Conservation (phyloP, 2,888 invertebrate genomes). For the Archips xylosteana region DNA sequence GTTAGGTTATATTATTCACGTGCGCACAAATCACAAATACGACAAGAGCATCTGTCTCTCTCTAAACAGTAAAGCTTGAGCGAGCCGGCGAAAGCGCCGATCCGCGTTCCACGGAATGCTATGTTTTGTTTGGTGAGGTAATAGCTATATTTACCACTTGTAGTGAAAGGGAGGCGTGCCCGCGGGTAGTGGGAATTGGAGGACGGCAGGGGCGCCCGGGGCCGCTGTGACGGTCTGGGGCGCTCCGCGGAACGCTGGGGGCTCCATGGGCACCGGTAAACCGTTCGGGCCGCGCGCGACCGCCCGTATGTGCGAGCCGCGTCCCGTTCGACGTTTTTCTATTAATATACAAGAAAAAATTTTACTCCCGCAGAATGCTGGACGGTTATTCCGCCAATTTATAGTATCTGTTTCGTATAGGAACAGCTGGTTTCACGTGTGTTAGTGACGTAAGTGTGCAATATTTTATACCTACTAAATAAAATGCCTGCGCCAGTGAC, state of each 20-base stretch:
- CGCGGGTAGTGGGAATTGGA: slow-evolving; percentile 64
- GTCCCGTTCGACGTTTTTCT: slow-evolving; percentile 79
- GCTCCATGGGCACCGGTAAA: slow-evolving; percentile 77
- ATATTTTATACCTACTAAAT: background rate
- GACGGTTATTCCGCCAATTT: slow-evolving; percentile 78
- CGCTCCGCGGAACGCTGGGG: slow-evolving; percentile 71
- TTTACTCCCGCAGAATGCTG: slow-evolving; percentile 73
- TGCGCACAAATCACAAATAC: background rate
- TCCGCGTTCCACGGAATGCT: slow-evolving; percentile 24
- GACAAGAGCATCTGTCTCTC: background rate
- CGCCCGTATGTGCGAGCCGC: slow-evolving; percentile 72
- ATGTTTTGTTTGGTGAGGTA: slow-evolving; percentile 9
- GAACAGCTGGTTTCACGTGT: slow-evolving; percentile 31
- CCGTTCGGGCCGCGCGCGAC: slow-evolving; percentile 79
- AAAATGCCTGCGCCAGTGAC: too few relatives aligned
- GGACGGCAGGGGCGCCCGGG: slow-evolving; percentile 66
- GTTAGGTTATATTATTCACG: background rate
- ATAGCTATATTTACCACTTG: slow-evolving; percentile 64
- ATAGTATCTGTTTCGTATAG: slow-evolving; percentile 45
- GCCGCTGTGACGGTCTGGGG: slow-evolving; percentile 68
- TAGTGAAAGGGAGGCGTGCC: slow-evolving; percentile 76
- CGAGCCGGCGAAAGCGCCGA: slow-evolving; percentile 42
- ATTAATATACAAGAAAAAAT: slow-evolving; percentile 83
- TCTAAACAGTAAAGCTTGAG: background rate
- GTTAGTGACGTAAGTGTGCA: slow-evolving; percentile 1